phyloP scores from a whole-genome alignment of 2,888 invertebrate genomes.

The Noctua janthe region DNA sequence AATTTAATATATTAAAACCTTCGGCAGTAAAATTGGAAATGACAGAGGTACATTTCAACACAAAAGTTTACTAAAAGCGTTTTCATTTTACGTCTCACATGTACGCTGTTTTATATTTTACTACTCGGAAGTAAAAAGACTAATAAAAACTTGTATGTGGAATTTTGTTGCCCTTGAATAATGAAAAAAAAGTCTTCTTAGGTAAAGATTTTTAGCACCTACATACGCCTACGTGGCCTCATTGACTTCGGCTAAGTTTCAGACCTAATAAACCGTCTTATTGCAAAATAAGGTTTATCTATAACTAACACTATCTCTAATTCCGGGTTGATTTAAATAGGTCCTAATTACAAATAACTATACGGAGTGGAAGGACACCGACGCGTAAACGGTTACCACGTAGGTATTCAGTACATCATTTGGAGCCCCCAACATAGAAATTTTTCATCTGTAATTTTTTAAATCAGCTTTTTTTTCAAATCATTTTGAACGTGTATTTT shows the following conservation, averaged over 20 bases:
- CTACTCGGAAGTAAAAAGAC: slow-evolving; percentile 13
- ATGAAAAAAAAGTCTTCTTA: background rate
- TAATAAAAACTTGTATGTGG: slow-evolving; percentile 21
- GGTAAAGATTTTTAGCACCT: background rate
- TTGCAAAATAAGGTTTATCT: background rate
- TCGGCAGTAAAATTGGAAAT: slow-evolving; percentile 46
- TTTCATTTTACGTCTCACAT: slow-evolving; percentile 41
- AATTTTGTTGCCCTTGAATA: slow-evolving; percentile 15
- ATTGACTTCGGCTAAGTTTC: background rate
- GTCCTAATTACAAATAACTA: background rate
- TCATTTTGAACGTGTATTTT: too few relatives aligned
- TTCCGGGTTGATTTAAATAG: background rate
- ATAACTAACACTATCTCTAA: background rate
- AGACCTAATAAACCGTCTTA: background rate
- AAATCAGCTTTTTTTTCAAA: too few relatives aligned
- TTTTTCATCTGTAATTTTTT: too few relatives aligned
- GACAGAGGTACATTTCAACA: slow-evolving; percentile 41
- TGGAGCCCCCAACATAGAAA: too few relatives aligned
- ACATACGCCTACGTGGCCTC: background rate
- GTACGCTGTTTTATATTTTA: slow-evolving; percentile 39
- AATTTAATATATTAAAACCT: slow-evolving; percentile 47
- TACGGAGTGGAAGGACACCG: background rate
- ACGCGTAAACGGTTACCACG: too few relatives aligned
- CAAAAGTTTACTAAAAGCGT: slow-evolving; percentile 39
- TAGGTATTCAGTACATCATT: too few relatives aligned